Evolutionary conservation across 2,797 vertebrate species (phyloP).

Genomic region (Epinephelus awoara): DNA sequence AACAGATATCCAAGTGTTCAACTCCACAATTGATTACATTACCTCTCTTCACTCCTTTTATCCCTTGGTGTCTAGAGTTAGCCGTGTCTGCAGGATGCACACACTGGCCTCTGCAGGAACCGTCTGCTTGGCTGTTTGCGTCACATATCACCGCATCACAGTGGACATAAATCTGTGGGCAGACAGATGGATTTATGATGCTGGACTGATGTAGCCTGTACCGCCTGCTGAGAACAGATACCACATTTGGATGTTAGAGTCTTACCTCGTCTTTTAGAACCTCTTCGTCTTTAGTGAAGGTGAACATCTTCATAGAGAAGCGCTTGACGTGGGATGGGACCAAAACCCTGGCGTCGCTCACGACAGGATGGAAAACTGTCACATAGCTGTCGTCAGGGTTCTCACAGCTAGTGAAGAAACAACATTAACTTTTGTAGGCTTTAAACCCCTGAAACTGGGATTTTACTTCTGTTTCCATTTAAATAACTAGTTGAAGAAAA

Average conservation of each 20-base stretch:
- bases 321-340: constrained; percentile 87
- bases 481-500: too few relatives aligned
- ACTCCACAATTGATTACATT: not conserved
- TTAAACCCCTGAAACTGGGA: not conserved
- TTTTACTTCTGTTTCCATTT: not conserved
- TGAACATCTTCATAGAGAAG: constrained; percentile 90
- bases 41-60: constrained; percentile 51
- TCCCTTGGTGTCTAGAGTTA: constrained; percentile 1
- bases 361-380: constrained; percentile 72
- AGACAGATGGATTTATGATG: not conserved
- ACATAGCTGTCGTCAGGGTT: constrained; percentile 75
- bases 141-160: constrained; percentile 89
- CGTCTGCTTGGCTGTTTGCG: constrained; percentile 53
- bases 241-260: not conserved
- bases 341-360: constrained; percentile 50
- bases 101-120: constrained; percentile 83
- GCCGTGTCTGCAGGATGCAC: not conserved
- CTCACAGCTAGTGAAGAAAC: constrained; percentile 73
- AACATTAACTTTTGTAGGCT: too few relatives aligned
- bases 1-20: not conserved
- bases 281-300: constrained; percentile 80
- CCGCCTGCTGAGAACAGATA: rapidly evolving
- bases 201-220: not conserved
- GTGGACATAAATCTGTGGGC: constrained; percentile 88
- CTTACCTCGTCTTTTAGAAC: constrained; percentile 83